These are phyloP conservation scores for Nipponacmea schrenckii DNA, from an alignment of 2,888 invertebrate genomes.

Conservation along the genomic window DNA sequence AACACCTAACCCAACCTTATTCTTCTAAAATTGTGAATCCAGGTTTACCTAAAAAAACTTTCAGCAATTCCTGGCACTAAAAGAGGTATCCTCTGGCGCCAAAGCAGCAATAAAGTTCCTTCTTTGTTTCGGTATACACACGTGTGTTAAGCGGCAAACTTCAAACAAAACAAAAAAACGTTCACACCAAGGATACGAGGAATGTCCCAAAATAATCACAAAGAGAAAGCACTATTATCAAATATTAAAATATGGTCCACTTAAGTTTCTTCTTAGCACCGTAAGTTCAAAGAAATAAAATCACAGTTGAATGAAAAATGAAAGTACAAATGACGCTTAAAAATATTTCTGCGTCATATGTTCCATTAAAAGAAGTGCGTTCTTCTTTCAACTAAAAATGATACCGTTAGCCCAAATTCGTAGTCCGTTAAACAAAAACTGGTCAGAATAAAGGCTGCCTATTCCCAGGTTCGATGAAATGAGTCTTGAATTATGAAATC, in stretches of 20 bases:
- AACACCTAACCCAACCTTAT: neutral
- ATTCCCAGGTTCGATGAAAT: conserved; percentile 4
- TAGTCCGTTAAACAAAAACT: neutral
- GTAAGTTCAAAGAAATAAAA: neutral
- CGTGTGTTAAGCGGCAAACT: neutral
- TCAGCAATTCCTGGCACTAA: neutral
- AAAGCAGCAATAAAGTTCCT: neutral
- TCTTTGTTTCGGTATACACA: neutral
- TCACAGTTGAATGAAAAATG: conserved; percentile 1
- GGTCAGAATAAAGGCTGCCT: conserved; percentile 5
- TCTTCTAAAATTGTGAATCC: conserved; percentile 19
- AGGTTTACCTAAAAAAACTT: conserved; percentile 14
- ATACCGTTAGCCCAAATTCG: neutral
- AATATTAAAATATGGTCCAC: no score
- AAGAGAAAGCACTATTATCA: no score
- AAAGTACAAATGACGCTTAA: neutral
- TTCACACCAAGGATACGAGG: neutral
- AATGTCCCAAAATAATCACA: neutral
- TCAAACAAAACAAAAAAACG: neutral
- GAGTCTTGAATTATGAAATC: neutral
- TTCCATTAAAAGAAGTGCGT: neutral
- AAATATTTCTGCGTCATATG: neutral
- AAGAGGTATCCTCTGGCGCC: neutral
- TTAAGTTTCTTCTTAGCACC: no score
- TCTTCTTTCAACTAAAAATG: neutral